Evolutionary conservation across 2,888 invertebrate species (phyloP), one percentile per base, ranked within the genome.

Genomic region (Sesia bembeciformis): DNA sequence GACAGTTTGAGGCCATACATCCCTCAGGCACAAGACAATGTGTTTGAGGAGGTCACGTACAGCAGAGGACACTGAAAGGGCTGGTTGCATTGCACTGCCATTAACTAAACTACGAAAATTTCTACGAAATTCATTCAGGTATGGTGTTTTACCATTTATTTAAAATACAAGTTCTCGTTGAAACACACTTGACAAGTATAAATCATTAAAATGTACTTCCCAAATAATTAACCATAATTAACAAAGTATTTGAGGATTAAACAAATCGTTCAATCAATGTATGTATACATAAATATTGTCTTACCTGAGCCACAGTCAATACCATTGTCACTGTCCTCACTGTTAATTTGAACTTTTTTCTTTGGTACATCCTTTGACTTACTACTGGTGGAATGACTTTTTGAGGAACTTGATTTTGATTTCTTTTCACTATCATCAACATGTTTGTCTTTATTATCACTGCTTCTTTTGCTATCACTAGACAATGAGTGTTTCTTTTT

Each of bases 291-390:
- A 4, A 8, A 8, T 8, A 8, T 46, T 23, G 23, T 4, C 60
- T 70, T 78, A 92, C 92, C 92, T 80, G 93, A 93, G 54, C 91
- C 91, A 66, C 92, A 93, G 73, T 94, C 94, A 58, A 95, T 94
- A 53, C 93, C 92, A 67, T 92, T 91, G 55, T 91, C 91, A 59
- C 82, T 86, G 52, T 88, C 80, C 49, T 84, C 79, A 58, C 66
- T 67, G 58, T 62, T 75, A 55, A 65, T 62, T 60, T 75, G 73
- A 54, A 67, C 62, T 70, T 76, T 86, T 74, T 82, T 86, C 84
- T 87, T 87, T 83, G 86, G 85, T 80, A 74, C 71, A 63, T 84
- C 88, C 64, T 81, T 82, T 54, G 74, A 70, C 67, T 78, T 81
- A 72, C 70, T 74, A 59, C 65, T 77, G 64, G 72, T 81, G 52